These are phyloP conservation scores for Myiagra hebetior DNA, from an alignment of 2,113 vertebrate genomes.

Conservation along the genomic window DNA sequence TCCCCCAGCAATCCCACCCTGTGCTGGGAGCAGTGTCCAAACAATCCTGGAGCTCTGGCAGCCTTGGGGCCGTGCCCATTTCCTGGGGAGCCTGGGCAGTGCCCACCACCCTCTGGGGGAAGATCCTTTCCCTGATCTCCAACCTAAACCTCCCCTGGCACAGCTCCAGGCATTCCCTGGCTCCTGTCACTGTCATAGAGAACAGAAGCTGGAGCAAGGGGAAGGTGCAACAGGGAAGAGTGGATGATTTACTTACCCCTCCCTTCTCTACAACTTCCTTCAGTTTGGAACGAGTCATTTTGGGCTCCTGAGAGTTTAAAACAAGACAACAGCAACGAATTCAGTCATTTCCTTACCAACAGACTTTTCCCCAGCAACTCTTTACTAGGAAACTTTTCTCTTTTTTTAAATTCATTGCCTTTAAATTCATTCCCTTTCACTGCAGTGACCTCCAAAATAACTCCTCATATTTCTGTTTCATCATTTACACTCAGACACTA, in stretches of 20 bases:
- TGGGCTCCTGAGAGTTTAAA: slow-evolving; percentile 82
- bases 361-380: not conserved
- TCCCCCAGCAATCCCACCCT: not conserved
- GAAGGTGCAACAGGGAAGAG: not conserved
- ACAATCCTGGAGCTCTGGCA: not conserved
- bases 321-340: not conserved
- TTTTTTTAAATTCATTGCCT: not conserved
- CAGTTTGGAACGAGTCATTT: slow-evolving; percentile 97
- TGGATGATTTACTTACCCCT: slow-evolving; percentile 76
- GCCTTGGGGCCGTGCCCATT: fast-evolving
- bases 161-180: not conserved
- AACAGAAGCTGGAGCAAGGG: not conserved
- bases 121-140: fast-evolving
- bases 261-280: slow-evolving; percentile 91
- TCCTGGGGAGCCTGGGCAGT: not conserved
- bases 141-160: fast-evolving
- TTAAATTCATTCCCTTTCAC: not conserved
- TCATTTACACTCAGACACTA: not conserved
- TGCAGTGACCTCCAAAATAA: not conserved
- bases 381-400: not conserved
- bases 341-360: not conserved
- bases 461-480: not conserved
- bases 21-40: fast-evolving
- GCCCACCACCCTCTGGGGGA: not conserved
- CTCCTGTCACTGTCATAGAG: not conserved